Conservation (phyloP, 2,113 vertebrate genomes). For the Peucedramus taeniatus region DNA sequence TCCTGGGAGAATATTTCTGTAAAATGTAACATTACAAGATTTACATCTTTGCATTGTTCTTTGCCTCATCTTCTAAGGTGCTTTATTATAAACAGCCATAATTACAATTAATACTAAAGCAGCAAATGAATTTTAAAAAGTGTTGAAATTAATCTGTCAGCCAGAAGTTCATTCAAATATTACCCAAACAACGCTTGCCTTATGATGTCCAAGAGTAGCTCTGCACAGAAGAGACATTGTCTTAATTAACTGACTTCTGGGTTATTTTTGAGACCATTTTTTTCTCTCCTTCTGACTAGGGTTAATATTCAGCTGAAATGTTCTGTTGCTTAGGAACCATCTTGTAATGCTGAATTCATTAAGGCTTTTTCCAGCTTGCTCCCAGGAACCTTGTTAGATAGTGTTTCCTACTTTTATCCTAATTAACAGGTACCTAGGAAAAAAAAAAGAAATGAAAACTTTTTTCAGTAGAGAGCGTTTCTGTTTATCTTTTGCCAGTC, state of each 20-base stretch:
- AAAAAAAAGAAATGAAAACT: background rate
- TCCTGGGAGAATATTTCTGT: background rate
- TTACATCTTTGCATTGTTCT: background rate
- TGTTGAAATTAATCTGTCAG: background rate
- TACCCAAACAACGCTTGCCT: background rate
- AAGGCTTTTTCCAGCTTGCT: constrained; percentile 63
- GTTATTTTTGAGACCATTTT: background rate
- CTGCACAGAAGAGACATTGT: background rate
- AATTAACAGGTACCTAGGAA: constrained; percentile 65
- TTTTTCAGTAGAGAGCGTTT: background rate
- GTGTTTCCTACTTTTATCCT: constrained; percentile 66
- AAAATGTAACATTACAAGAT: background rate
- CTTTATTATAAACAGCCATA: background rate
- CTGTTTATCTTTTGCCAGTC: background rate
- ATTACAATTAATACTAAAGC: background rate
- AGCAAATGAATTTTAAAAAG: background rate
- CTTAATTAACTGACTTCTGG: constrained; percentile 21
- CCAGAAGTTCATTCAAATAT: background rate
- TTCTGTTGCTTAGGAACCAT: constrained; percentile 72
- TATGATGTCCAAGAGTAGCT: background rate
- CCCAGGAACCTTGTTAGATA: constrained; percentile 64
- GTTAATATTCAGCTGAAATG: constrained; percentile 57
- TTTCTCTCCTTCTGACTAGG: constrained; percentile 28
- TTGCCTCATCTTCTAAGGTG: background rate
- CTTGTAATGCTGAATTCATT: constrained; percentile 64